Evolutionary conservation across 2,888 invertebrate genomes (phyloP).

Genomic region (Netelia virgata): DNA sequence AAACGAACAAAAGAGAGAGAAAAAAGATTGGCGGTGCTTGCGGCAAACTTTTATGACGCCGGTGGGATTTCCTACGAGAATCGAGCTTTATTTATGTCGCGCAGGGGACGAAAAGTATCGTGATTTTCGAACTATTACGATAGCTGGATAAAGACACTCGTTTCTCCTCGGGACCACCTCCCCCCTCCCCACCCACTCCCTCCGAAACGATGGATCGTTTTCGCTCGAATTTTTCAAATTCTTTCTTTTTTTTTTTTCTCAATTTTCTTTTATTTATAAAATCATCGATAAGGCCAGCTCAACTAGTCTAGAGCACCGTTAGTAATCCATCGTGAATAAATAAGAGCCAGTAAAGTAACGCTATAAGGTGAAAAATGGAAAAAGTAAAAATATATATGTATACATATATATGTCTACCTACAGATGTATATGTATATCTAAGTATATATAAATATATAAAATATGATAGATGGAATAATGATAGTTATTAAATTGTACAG

Average conservation of each 20-base stretch:
- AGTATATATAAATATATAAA: constrained; percentile 69
- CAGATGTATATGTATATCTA: constrained; percentile 62
- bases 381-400: constrained; percentile 60
- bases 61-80: constrained; percentile 35
- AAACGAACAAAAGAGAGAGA: constrained; percentile 14
- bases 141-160: neutral
- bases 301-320: constrained; percentile 85
- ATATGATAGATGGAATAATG: constrained; percentile 55
- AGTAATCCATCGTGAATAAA: constrained; percentile 76
- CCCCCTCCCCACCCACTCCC: neutral
- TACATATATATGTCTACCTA: constrained; percentile 61
- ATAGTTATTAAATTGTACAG: constrained; percentile 66
- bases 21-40: constrained; percentile 54
- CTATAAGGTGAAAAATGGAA: constrained; percentile 56
- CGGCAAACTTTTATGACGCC: constrained; percentile 36
- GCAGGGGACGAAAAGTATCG: constrained; percentile 3
- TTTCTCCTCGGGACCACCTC: too few relatives aligned
- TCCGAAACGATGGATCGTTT: constrained; percentile 38
- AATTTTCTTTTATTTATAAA: constrained; percentile 59
- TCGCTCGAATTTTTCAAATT: constrained; percentile 44
- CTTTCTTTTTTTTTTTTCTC: constrained; percentile 39
- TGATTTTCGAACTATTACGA: neutral
- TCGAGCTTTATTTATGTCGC: constrained; percentile 55
- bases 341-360: constrained; percentile 82
- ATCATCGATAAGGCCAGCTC: constrained; percentile 82